phyloP scores from a whole-genome alignment of 1,140 invertebrate genomes.

The Brachionus paranguensis region DNA sequence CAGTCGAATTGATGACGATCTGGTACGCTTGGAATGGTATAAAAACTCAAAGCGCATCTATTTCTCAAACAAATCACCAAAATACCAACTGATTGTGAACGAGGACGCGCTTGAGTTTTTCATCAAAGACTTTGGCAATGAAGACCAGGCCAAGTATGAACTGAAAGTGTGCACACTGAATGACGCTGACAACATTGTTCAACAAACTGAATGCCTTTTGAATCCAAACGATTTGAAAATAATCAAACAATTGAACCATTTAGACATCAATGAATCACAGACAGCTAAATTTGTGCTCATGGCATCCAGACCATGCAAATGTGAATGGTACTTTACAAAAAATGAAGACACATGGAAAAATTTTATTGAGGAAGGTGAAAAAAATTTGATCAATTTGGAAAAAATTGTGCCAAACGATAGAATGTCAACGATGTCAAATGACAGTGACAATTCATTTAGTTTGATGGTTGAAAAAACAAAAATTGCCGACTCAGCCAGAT shows the following conservation, averaged over 20 bases:
- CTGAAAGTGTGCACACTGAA: not conserved
- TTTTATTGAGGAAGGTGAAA: not conserved
- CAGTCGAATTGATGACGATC: not conserved
- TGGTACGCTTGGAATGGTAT: not conserved
- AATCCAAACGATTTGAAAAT: not conserved
- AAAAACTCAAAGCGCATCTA: conserved; percentile 4
- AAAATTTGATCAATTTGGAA: not conserved
- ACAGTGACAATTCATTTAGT: not conserved
- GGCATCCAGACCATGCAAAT: not conserved
- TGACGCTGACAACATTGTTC: not conserved
- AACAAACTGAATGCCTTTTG: not conserved
- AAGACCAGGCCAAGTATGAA: conserved; percentile 22
- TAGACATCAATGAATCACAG: not conserved
- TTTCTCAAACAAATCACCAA: conserved; percentile 25
- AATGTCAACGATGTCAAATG: not conserved
- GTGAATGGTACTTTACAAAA: not conserved
- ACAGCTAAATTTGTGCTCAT: not conserved
- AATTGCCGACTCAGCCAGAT: not conserved
- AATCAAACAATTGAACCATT: not conserved
- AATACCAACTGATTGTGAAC: not conserved
- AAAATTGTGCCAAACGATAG: not conserved
- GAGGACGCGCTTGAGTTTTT: not conserved
- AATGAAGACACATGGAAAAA: not conserved
- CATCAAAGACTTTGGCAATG: not conserved
- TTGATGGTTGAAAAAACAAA: not conserved